A percentile compares a stretch with the other conserved stretches of the same genome.
Conservation (phyloP, 2,797 vertebrate genomes). For the Cynopterus sphinx region DNA sequence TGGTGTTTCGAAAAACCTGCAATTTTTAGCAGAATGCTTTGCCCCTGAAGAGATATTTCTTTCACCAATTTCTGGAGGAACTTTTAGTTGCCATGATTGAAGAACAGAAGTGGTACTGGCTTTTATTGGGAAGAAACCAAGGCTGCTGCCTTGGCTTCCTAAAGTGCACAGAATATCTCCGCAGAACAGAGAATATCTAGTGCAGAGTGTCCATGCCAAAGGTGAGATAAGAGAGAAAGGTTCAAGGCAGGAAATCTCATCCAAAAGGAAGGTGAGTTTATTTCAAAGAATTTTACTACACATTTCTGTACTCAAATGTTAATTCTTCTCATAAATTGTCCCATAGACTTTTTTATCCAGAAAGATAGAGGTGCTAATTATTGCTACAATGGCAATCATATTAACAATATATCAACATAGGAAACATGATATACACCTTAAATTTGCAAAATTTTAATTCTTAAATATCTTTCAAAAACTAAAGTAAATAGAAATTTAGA, state of each 20-base stretch:
- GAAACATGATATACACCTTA: not conserved
- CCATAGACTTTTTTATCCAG: not conserved
- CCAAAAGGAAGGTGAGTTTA: not conserved
- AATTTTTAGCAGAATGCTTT: not conserved
- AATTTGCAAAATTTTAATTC: not conserved
- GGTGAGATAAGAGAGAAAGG: not conserved
- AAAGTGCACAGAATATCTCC: not conserved
- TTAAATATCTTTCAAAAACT: not conserved
- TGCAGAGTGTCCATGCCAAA: not conserved
- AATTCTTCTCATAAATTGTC: not conserved
- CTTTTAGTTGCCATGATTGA: not conserved
- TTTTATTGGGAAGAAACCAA: not conserved
- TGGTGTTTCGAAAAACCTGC: not conserved
- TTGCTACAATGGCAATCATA: not conserved
- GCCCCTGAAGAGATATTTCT: not conserved
- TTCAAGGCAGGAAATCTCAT: not conserved
- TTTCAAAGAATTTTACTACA: not conserved
- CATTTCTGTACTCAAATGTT: not conserved
- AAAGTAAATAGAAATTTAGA: not conserved
- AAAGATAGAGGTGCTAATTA: not conserved
- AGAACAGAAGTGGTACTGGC: not conserved
- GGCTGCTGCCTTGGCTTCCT: not conserved
- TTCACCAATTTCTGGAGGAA: not conserved
- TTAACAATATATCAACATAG: not conserved
- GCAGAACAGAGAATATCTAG: not conserved